Base-by-base conservation (phyloP, 2,797 vertebrate species). In the Tauraco hartlaubi region DNA sequence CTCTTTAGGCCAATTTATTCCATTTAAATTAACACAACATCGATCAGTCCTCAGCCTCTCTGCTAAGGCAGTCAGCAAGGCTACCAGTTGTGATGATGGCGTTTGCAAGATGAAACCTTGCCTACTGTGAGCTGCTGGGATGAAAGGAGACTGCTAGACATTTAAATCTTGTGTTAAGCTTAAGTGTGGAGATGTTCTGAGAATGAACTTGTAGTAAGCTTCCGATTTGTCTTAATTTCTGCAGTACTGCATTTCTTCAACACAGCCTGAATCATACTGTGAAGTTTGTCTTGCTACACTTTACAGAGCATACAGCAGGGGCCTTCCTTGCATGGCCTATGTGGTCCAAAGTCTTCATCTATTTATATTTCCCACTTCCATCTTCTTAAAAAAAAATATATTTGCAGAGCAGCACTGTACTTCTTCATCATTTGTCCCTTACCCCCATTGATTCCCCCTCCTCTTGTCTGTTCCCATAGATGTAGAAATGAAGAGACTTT, bases 101-200 rank as follows among this genome's bases (percentile, higher is more conserved):
- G 62, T 78, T 88, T 92, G 58, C 54, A 90, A 90, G 55, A 83
- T 63, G 68, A 91, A 95, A 58, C 54, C 48, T 51, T 43, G 48
- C 69, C 80, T 74, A 66, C 93, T 94, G 90, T 87, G 91, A 96
- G 71, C 85, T 93, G 76, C 83, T 92, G 76, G 72, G 85, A 86
- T 91, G 59, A 82, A 93, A 96, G 77, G 62, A 31, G 3, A 58
- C 78, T 88, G 90, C 41, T 69, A 90, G 67, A 64, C 14, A 26
- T 71, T 64, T 64, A 64, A 80, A 91, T 51, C 19, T 26, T 58
- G 5, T 28, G n/a, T 61, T 72, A 85, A 80, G 49, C 12, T 58
- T 68, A 75, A 66, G 25, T 4, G 43, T 39, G 48, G 85, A n/a
- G 68, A 66, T 73, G 64, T 58, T 94, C 78, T 28, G 64, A 68